phyloP scores from a whole-genome alignment of 2,797 vertebrate genomes.

The Sparus aurata region DNA sequence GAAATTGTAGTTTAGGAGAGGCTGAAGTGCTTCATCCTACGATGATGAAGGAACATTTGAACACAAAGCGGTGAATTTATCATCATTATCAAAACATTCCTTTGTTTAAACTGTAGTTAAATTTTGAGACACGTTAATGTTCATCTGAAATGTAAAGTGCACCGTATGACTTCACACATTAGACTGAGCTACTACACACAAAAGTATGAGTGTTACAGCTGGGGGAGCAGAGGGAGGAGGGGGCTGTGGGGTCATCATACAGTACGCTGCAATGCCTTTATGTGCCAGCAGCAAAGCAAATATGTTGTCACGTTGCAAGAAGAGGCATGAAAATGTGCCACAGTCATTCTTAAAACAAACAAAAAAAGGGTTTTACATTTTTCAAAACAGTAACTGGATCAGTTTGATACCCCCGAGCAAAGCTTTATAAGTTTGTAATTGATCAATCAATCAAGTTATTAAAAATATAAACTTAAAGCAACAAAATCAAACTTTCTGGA shows the following conservation, averaged over 20 bases:
- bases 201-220: neutral
- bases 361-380: neutral
- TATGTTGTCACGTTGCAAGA: neutral
- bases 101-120: neutral
- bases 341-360: neutral
- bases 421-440: too few species aligned
- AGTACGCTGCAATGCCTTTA: neutral
- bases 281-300: neutral
- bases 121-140: neutral
- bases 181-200: too few species aligned
- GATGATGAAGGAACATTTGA: neutral
- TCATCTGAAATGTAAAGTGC: neutral
- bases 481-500: neutral
- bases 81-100: neutral
- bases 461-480: neutral
- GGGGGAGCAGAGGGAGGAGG: neutral
- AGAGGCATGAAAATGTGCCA: neutral
- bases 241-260: neutral
- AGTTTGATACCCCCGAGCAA: neutral
- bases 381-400: neutral
- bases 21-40: neutral
- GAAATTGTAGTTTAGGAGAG: neutral
- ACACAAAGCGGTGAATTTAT: neutral
- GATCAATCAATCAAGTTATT: neutral
- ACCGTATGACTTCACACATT: too few species aligned